Evolutionary conservation across 92 coral and sea anemone genomes (phyloP).

Genomic region (Phenganax marumi): DNA sequence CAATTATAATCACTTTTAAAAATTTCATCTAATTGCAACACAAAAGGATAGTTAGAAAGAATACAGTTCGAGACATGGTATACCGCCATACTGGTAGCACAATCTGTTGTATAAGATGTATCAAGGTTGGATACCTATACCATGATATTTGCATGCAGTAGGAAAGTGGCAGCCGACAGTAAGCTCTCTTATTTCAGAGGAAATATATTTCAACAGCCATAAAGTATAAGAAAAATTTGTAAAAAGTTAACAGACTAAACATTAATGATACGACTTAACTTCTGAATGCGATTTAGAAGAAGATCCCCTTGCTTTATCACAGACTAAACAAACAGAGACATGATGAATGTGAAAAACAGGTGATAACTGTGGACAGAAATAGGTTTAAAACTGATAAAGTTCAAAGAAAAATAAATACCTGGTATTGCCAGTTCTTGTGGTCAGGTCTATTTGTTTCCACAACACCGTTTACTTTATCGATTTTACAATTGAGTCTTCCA

Average conservation of each 20-base stretch:
- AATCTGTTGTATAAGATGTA: too few relatives aligned
- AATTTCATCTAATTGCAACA: too few relatives aligned
- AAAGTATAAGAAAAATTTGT: background rate
- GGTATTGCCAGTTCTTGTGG: slow-evolving; percentile 97
- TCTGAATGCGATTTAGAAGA: slow-evolving; percentile 89
- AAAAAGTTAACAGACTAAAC: slow-evolving; percentile 44
- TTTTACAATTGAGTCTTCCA: slow-evolving; percentile 92
- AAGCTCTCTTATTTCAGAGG: too few relatives aligned
- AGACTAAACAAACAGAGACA: slow-evolving; percentile 59
- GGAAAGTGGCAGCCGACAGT: too few relatives aligned
- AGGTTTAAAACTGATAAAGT: background rate
- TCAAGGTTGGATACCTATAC: too few relatives aligned
- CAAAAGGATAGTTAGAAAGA: too few relatives aligned
- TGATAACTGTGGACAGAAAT: background rate
- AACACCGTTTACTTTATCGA: slow-evolving; percentile 97
- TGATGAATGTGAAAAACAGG: background rate
- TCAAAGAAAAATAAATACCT: slow-evolving; percentile 33
- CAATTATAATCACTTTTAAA: too few relatives aligned
- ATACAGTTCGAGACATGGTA: too few relatives aligned
- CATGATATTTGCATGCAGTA: too few relatives aligned
- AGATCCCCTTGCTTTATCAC: slow-evolving; percentile 96
- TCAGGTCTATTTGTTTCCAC: slow-evolving; percentile 99
- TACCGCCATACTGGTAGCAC: too few relatives aligned
- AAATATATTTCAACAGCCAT: background rate
- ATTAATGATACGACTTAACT: slow-evolving; percentile 93